Percentiles rank a stretch among this genome's conserved stretches.
phyloP scores from a whole-genome alignment of 2,797 vertebrate genomes.

The Rhinophrynus dorsalis region DNA sequence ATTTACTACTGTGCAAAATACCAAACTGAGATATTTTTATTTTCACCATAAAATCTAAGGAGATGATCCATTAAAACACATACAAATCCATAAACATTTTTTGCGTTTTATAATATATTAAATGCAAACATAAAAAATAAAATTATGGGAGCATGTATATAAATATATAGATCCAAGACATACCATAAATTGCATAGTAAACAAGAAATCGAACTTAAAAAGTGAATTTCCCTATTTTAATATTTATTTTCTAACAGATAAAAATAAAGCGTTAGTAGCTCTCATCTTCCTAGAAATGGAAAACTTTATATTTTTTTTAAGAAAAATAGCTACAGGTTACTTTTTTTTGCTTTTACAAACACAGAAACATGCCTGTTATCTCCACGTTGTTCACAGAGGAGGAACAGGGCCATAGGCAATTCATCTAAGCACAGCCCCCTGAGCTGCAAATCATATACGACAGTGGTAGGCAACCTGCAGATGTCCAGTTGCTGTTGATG shows the following conservation, averaged over 20 bases:
- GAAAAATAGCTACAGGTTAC: too few species aligned
- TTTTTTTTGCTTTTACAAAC: too few species aligned
- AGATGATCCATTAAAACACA: constrained; percentile 40
- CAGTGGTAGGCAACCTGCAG: too few species aligned
- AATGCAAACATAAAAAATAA: constrained; percentile 26
- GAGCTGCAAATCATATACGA: too few species aligned
- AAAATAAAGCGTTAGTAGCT: too few species aligned
- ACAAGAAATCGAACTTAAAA: not conserved
- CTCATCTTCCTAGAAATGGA: too few species aligned
- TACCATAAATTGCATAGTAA: not conserved
- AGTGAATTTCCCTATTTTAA: constrained; percentile 30
- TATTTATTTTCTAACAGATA: not conserved
- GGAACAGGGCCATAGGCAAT: too few species aligned
- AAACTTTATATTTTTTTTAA: too few species aligned
- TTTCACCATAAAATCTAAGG: constrained; percentile 40
- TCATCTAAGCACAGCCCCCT: too few species aligned
- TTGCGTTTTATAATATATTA: constrained; percentile 9
- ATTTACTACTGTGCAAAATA: constrained; percentile 42
- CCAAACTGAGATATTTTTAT: constrained; percentile 34
- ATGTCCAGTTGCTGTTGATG: too few species aligned
- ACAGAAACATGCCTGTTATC: too few species aligned
- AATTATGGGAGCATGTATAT: not conserved
- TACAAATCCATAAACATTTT: constrained; percentile 38
- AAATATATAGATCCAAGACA: not conserved
- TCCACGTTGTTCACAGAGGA: too few species aligned